Base-by-base conservation (phyloP, 2,888 invertebrate species). In the Tinea trinotella region DNA sequence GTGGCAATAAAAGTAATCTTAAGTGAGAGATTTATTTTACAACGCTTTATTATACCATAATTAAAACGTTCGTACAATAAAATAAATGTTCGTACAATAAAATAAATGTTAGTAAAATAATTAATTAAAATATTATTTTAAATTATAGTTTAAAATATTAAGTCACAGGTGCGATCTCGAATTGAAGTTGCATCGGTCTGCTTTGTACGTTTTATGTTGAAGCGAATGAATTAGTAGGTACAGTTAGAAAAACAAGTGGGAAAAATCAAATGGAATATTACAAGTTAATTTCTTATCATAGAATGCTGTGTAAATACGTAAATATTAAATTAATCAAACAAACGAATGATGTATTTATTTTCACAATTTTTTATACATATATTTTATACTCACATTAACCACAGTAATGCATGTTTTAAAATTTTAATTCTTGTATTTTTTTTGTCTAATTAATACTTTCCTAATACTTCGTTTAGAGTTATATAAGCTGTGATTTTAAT, bases 21-120 rank as follows among this genome's bases (percentile, higher is more conserved):
- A 13, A 7, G n/a, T 15, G 13, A 40, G 30, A 40, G 40, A 40
- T 40, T 40, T 40, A 40, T 40, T 40, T 40, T 40, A 40, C 40
- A 40, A 40, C 40, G 13, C 40, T 40, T 7, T 40, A n/a, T n/a
- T n/a, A n/a, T n/a, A n/a, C n/a, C n/a, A n/a, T n/a, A 15, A 40
- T 6, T 40, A 40, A 24, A 24, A 24, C 24, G 30, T 30, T 30
- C n/a, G 30, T 30, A 30, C 30, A 30, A 30, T 30, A 30, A 30
- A 30, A 30, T n/a, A 30, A 30, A 30, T n/a, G 30, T 30, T 30
- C 30, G 30, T 30, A 30, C 7, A 30, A 30, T 30, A 30, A 30
- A 10, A 30, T 10, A 30, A 30, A 30, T 30, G 2, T 30, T 10
- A 30, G n/a, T n/a, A 4, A 30, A 30, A 30, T 30, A 30, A 30